Conservation (phyloP, 2,797 vertebrate genomes). For the Neomorphus geoffroyi region DNA sequence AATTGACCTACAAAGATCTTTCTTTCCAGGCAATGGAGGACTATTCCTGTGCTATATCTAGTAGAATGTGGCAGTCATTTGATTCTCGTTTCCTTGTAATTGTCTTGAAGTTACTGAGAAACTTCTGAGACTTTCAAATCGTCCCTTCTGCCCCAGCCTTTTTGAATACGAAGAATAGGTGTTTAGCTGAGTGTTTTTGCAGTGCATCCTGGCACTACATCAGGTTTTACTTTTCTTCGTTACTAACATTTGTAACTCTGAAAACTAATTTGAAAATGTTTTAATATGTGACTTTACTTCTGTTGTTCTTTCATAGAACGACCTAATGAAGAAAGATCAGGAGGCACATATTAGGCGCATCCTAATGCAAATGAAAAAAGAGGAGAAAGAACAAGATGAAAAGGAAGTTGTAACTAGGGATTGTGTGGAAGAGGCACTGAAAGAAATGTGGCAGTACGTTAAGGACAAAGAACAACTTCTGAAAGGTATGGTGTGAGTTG, state of each 20-base stretch:
- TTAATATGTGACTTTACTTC: background rate
- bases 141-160: background rate
- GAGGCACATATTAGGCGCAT: conserved; percentile 51
- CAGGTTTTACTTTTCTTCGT: background rate
- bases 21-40: background rate
- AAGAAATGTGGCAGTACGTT: conserved; percentile 71
- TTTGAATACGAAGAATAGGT: background rate
- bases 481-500: conserved; percentile 65
- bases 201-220: background rate
- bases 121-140: background rate
- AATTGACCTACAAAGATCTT: background rate
- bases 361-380: conserved; percentile 67
- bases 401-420: conserved; percentile 69
- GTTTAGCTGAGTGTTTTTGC: background rate
- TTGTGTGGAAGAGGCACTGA: conserved; percentile 74
- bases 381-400: conserved; percentile 58
- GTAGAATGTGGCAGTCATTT: background rate
- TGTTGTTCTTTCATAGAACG: conserved; percentile 66
- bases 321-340: conserved; percentile 74
- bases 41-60: background rate
- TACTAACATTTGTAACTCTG: background rate
- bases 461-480: conserved; percentile 75
- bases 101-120: background rate
- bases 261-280: background rate
- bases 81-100: background rate